Base-by-base conservation (phyloP, 2,113 vertebrate species). In the Corythaixoides concolor region DNA sequence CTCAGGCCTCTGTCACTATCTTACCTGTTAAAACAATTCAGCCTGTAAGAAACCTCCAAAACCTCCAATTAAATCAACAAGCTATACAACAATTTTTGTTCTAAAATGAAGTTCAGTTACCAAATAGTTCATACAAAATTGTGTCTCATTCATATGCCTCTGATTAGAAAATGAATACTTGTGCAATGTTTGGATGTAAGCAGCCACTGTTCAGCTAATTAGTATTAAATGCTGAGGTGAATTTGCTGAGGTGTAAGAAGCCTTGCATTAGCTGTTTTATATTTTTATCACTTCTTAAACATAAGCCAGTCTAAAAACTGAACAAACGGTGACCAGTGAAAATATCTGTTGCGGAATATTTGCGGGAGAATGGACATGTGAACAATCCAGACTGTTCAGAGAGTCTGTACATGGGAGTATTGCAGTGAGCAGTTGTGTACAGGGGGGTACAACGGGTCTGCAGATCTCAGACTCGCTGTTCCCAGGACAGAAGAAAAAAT, bases 201-300 rank as follows among this genome's bases (percentile, higher is more conserved):
- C 45, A 70, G 64, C 14, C 37, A 47, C 90, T 58, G 58, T 66
- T 70, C 62, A 49, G 47, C 62, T 94, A 93, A 88, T 94, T 43
- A 76, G 35, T 67, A 83, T 50, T 88, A 83, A 94, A 89, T 33
- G 52, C 64, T 79, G 52, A 72, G 45, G 77, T 52, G 85, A 88
- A 60, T 92, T 69, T 89, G 70, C 62, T 53, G 76, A 81, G 39
- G 32, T 37, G 26, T 58, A 80, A 95, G 83, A 79, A 85, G 21
- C 47, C 49, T 70, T 72, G 16, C 43, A 35, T 3, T 43, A 93
- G 22, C 27, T 73, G 32, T 68, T 95, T 73, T 74, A 86, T 95
- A 86, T 47, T 67, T 85, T 78, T 59, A 58, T 56, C 68, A 89
- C 72, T 41, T 91, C 87, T 66, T 93, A 96, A 97, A 78, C 8